Conservation (phyloP, 1,140 invertebrate species). For the Fragariocoptes setiger region DNA sequence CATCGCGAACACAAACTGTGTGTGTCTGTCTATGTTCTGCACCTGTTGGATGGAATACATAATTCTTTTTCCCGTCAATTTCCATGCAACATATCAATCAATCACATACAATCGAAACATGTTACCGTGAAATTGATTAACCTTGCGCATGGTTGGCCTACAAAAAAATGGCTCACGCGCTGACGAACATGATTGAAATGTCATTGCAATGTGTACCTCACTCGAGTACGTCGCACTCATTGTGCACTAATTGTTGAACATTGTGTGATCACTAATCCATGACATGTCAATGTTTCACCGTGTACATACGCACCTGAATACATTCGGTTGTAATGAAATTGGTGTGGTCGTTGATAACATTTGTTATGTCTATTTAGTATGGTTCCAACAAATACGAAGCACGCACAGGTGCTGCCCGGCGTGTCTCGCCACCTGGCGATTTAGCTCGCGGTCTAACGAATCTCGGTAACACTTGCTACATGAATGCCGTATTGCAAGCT, state of each 20-base stretch:
- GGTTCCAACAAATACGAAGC: neutral
- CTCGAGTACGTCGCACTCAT: neutral
- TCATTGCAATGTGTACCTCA: neutral
- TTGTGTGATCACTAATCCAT: neutral
- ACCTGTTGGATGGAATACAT: neutral
- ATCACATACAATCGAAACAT: neutral
- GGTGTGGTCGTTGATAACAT: neutral
- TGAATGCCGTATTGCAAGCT: neutral
- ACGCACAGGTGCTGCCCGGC: neutral
- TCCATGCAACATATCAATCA: no score
- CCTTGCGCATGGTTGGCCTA: no score
- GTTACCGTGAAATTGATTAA: no score
- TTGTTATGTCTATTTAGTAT: neutral
- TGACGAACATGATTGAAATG: neutral
- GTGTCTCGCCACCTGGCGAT: neutral
- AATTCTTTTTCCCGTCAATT: neutral
- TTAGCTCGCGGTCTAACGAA: neutral
- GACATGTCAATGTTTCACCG: neutral
- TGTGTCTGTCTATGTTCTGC: neutral
- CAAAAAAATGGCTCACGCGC: no score
- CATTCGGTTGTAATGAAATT: neutral
- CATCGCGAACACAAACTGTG: neutral
- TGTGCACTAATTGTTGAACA: neutral
- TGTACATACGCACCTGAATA: neutral
- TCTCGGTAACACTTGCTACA: neutral